A percentile compares a stretch with the other conserved stretches of the same genome.
Evolutionary conservation across 2,888 invertebrate species (phyloP).

Genomic region (Tinea trinotella): DNA sequence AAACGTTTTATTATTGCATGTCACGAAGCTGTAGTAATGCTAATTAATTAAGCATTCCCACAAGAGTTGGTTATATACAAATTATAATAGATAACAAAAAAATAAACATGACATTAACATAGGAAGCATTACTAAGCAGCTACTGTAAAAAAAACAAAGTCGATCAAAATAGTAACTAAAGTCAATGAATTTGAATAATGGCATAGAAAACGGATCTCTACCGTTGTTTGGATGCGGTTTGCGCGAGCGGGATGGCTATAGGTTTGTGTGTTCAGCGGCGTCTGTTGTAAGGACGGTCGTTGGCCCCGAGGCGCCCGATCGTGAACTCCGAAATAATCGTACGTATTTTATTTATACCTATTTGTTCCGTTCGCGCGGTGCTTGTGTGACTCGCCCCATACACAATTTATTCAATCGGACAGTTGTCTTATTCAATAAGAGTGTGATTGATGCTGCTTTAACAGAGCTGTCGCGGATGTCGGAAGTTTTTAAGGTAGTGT

Average conservation of each 20-base stretch:
- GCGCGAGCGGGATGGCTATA: slow-evolving; percentile 47
- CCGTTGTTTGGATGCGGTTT: slow-evolving; percentile 29
- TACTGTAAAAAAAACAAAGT: slow-evolving; percentile 15
- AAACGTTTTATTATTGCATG: too few relatives aligned
- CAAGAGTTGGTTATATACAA: neutral
- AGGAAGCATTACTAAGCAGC: neutral
- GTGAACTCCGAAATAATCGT: slow-evolving; percentile 66
- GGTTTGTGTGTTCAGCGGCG: slow-evolving; percentile 48
- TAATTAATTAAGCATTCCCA: neutral
- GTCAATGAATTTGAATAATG: slow-evolving; percentile 40
- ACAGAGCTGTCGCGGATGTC: slow-evolving; percentile 10
- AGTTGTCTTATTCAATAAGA: slow-evolving; percentile 19
- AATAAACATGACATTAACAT: neutral
- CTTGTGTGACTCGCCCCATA: slow-evolving; percentile 18
- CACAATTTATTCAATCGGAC: slow-evolving; percentile 21
- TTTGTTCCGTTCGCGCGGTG: slow-evolving; percentile 21
- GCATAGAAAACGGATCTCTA: slow-evolving; percentile 30
- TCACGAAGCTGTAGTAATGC: too few relatives aligned
- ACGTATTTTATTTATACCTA: slow-evolving; percentile 36
- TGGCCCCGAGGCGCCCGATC: slow-evolving; percentile 64
- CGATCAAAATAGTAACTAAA: slow-evolving; percentile 22
- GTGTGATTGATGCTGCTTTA: slow-evolving; percentile 17
- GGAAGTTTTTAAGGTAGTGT: slow-evolving; percentile 12
- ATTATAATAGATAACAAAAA: neutral
- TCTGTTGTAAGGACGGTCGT: slow-evolving; percentile 67